Conservation (phyloP, 2,797 vertebrate species). For the Pelochelys cantorii region DNA sequence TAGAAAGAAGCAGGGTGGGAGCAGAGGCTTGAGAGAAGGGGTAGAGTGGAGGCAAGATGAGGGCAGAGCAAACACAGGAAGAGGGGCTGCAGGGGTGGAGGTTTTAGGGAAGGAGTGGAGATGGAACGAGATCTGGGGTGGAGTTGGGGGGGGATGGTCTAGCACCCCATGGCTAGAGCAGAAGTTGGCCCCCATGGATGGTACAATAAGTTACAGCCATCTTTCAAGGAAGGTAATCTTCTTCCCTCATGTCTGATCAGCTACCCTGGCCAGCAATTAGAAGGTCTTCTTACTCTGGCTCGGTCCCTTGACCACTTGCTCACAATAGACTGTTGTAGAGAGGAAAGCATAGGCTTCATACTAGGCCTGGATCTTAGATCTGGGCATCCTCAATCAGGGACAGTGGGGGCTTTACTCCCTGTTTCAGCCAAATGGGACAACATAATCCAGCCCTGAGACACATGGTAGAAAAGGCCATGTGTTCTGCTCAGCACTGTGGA, state of each 20-base stretch:
- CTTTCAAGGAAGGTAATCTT: neutral
- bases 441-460: neutral
- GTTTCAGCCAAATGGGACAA: neutral
- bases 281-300: too few species aligned
- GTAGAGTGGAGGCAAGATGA: too few species aligned
- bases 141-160: too few species aligned
- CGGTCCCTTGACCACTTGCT: neutral
- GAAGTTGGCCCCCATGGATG: too few species aligned
- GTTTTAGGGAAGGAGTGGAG: too few species aligned
- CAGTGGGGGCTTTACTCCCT: neutral
- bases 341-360: neutral
- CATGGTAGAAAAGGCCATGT: neutral
- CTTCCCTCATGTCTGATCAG: neutral
- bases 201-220: neutral
- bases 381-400: neutral
- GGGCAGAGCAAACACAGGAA: too few species aligned
- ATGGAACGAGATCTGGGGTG: too few species aligned
- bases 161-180: too few species aligned
- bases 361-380: neutral
- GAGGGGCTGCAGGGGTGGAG: too few species aligned
- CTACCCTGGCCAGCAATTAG: too few species aligned
- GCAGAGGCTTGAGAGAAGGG: too few species aligned
- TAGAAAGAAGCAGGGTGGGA: too few species aligned
- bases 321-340: neutral
- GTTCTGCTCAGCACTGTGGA: neutral